A percentile compares a stretch with the other conserved stretches of the same genome.
These are phyloP conservation scores for Muricea muricata DNA, from an alignment of 92 coral and sea anemone genomes.

Conservation along the genomic window DNA sequence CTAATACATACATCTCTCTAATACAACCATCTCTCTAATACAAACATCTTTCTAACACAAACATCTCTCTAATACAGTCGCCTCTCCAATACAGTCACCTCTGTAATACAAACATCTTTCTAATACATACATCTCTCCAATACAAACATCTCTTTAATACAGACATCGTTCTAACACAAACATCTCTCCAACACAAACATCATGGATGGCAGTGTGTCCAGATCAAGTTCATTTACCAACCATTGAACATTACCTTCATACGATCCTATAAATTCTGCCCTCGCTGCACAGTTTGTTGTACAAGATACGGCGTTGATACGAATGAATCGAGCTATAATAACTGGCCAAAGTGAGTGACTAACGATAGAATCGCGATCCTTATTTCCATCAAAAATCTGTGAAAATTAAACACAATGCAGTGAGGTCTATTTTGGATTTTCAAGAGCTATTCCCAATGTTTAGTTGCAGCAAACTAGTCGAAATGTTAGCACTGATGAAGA, in stretches of 20 bases:
- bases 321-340: constrained; percentile 17
- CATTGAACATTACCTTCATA: neutral
- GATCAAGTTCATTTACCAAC: too few species aligned
- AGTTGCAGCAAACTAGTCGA: too few species aligned
- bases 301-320: neutral
- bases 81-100: neutral
- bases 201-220: too few species aligned
- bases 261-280: constrained; percentile 7
- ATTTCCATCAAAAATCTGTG: constrained; percentile 2
- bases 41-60: too few species aligned
- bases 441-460: too few species aligned
- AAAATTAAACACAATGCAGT: neutral
- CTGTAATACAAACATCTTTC: neutral
- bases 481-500: too few species aligned
- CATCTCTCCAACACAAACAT: too few species aligned
- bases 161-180: neutral
- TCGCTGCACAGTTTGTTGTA: neutral
- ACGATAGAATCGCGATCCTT: neutral
- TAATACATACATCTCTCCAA: neutral
- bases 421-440: too few species aligned
- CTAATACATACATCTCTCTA: too few species aligned
- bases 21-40: too few species aligned
- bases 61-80: too few species aligned
- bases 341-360: neutral
- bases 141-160: neutral